Conservation (phyloP, 2,797 vertebrate genomes). For the Halcyon leucocephala region DNA sequence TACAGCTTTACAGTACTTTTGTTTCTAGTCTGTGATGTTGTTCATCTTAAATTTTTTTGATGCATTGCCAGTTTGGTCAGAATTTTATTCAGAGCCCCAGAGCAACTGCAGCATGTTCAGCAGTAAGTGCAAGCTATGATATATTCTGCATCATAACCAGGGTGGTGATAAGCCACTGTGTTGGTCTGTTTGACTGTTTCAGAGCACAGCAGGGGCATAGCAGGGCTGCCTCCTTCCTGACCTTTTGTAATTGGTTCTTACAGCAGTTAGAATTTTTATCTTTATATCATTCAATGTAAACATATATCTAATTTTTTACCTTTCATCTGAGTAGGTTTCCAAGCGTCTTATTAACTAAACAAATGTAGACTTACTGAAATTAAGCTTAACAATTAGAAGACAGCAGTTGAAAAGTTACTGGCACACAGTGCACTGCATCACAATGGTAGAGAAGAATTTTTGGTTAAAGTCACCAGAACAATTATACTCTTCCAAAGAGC, state of each 20-base stretch:
- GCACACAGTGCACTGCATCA: background rate
- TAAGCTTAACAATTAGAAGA: background rate
- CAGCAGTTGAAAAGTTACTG: background rate
- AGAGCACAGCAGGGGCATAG: background rate
- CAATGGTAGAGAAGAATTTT: background rate
- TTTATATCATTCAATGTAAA: background rate
- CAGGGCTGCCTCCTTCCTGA: background rate
- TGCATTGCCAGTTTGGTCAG: background rate
- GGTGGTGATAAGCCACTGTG: background rate
- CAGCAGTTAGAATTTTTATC: background rate
- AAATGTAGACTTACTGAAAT: background rate
- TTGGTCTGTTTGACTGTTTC: background rate
- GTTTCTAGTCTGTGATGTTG: background rate
- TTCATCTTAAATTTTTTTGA: background rate
- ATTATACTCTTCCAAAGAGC: background rate
- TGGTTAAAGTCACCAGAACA: background rate
- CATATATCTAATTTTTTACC: background rate
- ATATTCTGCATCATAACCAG: background rate
- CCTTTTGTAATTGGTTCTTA: background rate
- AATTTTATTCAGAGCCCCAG: background rate
- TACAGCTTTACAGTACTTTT: background rate
- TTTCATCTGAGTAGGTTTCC: background rate
- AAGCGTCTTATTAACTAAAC: background rate
- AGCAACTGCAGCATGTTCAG: background rate
- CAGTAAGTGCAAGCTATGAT: background rate